phyloP scores from a whole-genome alignment of 1,140 invertebrate genomes.

The Ganaspis sp. region DNA sequence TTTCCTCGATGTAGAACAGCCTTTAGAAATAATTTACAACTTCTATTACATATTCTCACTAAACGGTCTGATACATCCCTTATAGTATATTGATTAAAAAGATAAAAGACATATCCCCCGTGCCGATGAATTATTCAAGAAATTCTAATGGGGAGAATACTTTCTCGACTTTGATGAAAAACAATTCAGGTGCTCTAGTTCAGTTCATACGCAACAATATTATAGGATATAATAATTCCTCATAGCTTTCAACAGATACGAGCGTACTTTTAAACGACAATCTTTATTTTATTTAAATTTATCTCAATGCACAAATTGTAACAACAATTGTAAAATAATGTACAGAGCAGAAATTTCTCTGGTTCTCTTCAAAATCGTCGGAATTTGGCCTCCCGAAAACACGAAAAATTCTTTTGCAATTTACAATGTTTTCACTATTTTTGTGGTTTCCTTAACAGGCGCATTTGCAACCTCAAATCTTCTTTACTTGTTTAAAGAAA shows the following conservation, averaged over 20 bases:
- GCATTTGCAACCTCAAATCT: neutral
- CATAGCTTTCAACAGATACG: too few species aligned
- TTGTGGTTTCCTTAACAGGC: neutral
- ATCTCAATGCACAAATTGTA: too few species aligned
- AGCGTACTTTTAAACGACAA: too few species aligned
- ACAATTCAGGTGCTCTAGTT: too few species aligned
- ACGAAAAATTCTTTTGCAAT: neutral
- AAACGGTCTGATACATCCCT: neutral
- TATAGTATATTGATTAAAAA: neutral
- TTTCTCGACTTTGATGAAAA: too few species aligned
- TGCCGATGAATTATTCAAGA: neutral
- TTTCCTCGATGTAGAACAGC: too few species aligned
- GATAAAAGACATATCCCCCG: neutral
- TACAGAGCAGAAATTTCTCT: conserved; percentile 16
- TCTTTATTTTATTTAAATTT: too few species aligned
- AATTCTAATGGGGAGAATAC: too few species aligned
- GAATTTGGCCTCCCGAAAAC: neutral
- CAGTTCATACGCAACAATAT: too few species aligned
- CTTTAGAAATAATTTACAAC: too few species aligned
- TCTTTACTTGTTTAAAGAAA: neutral
- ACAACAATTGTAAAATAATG: neutral
- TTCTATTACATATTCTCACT: neutral
- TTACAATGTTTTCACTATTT: neutral
- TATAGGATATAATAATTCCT: neutral
- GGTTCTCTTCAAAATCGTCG: neutral